These are phyloP conservation scores for Pagetopsis macropterus DNA, from an alignment of 2,797 vertebrate genomes.

Conservation along the genomic window DNA sequence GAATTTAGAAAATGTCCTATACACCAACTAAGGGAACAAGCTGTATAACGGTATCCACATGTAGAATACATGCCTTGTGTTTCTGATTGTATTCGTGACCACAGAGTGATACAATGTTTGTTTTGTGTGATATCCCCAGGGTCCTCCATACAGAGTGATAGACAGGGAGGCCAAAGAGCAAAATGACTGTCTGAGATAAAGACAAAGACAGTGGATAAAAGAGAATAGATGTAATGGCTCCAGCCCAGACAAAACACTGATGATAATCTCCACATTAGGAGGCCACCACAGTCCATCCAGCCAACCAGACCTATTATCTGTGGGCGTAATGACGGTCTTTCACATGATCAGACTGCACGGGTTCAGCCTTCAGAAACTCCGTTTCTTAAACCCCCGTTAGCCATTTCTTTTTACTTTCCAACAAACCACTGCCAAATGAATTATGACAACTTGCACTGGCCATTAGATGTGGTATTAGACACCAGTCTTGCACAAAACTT, in stretches of 20 bases:
- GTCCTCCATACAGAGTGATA: constrained; percentile 12
- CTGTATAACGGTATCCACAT: background rate
- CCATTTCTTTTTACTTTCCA: too few relatives aligned
- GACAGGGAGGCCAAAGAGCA: background rate
- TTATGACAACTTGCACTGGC: background rate
- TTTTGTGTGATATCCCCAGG: constrained; percentile 37
- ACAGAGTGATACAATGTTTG: constrained; percentile 24
- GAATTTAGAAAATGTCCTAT: background rate
- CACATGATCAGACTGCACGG: background rate
- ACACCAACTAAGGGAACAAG: background rate
- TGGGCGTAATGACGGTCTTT: constrained; percentile 26
- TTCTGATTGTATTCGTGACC: constrained; percentile 7
- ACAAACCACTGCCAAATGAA: background rate
- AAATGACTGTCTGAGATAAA: constrained; percentile 20
- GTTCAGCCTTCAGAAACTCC: background rate
- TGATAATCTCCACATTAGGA: constrained; percentile 28
- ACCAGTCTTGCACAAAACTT: background rate
- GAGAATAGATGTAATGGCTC: constrained; percentile 14
- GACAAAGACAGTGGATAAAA: background rate
- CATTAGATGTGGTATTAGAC: too few relatives aligned
- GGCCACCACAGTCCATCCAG: constrained; percentile 17
- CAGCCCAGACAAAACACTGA: constrained; percentile 44
- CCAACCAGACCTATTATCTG: constrained; percentile 38
- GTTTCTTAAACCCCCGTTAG: too few relatives aligned
- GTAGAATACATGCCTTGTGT: constrained; percentile 16